Base-by-base conservation (phyloP, 1,140 invertebrate genomes). In the Atopsyche davidsoni region DNA sequence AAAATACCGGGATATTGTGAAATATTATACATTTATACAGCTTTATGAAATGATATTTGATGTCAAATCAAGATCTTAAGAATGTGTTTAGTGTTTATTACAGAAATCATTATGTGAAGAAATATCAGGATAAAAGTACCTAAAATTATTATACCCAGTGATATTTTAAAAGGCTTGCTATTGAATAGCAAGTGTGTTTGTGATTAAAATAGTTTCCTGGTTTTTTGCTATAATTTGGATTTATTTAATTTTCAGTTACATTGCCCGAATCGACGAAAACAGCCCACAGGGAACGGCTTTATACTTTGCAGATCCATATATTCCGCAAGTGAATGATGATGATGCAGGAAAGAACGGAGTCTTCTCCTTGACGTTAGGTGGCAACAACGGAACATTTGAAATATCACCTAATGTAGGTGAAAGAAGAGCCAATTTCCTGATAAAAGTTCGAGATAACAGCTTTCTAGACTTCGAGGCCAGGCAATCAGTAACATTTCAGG, bases 321-420 rank as follows among this genome's bases (percentile, higher is more conserved):
- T 77, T 23, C 79, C 82, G 2, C 78, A 77, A 71, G 83, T 89
- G 9, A 82, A 78, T 46, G 85, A 87, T 59, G 83, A 86, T 57
- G 83, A 86, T 62, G 81, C 81, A 9, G 89, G 82, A 7, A 86
- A 88, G 60, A 87, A 88, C 61, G 89, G 89, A 16, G 83, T 92
- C 2, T 90, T 94, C 63, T 81, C 86, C 3, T 66, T 95, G 4
- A 79, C 79, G 28, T 63, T 95, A 45, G 73, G 83, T 13, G 85
- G 86, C 47, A 87, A 92, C 63, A 88, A 90, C 66, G 85, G 85
- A 13, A 90, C 87, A 2, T 95, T 95, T 65, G 86, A 92, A 64
- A 84, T 94, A 41, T 77, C 79, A n/a, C 92, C 92, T 0, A 80
- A 80, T n/a, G 86, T 90, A n/a, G 87, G 85, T 0, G 85, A 90